Evolutionary conservation across 2,113 vertebrate genomes (phyloP).

Genomic region (Dromaius novaehollandiae): DNA sequence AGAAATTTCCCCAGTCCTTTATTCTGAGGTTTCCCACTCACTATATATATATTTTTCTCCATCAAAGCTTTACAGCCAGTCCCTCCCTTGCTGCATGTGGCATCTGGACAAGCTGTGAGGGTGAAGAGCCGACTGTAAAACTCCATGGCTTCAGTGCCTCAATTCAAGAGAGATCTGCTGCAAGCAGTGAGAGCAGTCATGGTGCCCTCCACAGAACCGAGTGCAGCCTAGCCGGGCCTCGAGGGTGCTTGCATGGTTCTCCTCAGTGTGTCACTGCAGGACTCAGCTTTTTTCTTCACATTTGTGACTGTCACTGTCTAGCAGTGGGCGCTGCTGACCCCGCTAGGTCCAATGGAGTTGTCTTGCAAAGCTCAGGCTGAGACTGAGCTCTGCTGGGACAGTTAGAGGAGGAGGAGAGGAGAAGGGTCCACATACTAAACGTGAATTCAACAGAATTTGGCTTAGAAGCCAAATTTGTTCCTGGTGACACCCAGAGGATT

Average conservation of each 20-base stretch:
- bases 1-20: neutral
- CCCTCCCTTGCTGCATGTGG: neutral
- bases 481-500: neutral
- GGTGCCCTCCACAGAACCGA: neutral
- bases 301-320: neutral
- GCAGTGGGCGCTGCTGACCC: neutral
- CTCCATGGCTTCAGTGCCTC: neutral
- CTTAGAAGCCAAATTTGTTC: neutral
- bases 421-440: neutral
- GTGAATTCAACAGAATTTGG: neutral
- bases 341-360: neutral
- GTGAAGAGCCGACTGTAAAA: neutral
- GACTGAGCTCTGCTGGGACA: neutral
- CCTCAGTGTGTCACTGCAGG: neutral
- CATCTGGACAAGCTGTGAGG: neutral
- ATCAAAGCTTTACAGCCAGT: neutral
- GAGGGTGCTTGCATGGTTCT: neutral
- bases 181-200: neutral
- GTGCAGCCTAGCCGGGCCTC: neutral
- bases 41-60: neutral
- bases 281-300: neutral
- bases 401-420: neutral
- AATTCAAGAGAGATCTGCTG: neutral
- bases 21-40: neutral
- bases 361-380: neutral